Conservation (phyloP, 2,797 vertebrate species). For the Spatula versicolor region DNA sequence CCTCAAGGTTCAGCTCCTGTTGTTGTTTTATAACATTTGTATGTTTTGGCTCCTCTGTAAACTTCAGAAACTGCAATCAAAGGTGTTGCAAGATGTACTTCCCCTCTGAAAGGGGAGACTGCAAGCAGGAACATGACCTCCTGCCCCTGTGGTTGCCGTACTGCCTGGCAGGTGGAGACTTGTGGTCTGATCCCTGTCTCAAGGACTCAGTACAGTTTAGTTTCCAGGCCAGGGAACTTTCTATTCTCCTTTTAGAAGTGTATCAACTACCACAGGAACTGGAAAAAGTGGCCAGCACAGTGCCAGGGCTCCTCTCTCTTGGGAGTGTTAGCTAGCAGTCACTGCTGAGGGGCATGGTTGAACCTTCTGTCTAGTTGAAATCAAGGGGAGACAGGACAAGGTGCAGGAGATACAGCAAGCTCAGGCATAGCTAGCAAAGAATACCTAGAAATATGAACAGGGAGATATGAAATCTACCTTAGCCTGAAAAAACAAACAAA, state of each 20-base stretch:
- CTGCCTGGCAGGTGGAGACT: slow-evolving; percentile 17
- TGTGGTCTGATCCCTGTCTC: background rate
- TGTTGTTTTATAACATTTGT: rapidly evolving
- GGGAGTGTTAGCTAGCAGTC: background rate
- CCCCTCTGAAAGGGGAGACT: background rate
- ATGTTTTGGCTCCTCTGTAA: background rate
- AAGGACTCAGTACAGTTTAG: rapidly evolving
- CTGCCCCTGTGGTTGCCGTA: rapidly evolving
- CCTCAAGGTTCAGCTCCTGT: background rate
- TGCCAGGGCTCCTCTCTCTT: rapidly evolving
- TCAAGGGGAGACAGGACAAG: background rate
- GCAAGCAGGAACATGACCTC: background rate
- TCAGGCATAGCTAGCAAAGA: background rate
- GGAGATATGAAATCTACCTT: background rate
- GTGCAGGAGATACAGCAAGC: background rate
- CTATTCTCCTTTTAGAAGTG: background rate
- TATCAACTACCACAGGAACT: background rate
- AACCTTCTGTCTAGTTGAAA: background rate
- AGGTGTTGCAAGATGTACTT: slow-evolving; percentile 22
- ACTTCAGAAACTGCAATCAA: background rate
- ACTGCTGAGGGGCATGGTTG: rapidly evolving
- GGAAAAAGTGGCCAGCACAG: background rate
- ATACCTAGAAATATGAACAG: background rate
- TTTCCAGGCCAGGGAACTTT: background rate
- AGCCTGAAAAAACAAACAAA: background rate